These are phyloP conservation scores for Coryphaenoides rupestris DNA, from an alignment of 2,113 vertebrate species.

Conservation along the genomic window DNA sequence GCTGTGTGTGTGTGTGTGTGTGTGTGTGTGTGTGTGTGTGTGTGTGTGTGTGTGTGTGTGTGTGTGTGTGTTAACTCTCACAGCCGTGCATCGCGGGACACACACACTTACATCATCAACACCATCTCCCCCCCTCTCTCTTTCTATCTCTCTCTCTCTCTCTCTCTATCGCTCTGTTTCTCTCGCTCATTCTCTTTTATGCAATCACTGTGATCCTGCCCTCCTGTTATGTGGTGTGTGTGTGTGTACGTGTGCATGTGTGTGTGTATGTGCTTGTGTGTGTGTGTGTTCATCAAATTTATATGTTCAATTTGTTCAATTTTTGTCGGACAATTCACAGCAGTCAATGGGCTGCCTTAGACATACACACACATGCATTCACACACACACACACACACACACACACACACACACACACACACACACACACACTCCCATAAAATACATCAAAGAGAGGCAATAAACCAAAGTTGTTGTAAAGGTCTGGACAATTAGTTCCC, in stretches of 20 bases:
- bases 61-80: conserved; percentile 28
- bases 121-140: background rate
- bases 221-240: background rate
- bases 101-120: background rate
- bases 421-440: background rate
- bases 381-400: conserved; percentile 12
- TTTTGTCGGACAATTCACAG: too few relatives aligned
- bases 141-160: conserved; percentile 21
- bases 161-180: background rate
- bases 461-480: conserved; percentile 1
- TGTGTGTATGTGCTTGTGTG: background rate
- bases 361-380: conserved; percentile 4
- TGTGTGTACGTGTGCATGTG: background rate
- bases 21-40: too few relatives aligned
- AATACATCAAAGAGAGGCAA: background rate
- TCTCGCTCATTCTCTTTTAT: background rate
- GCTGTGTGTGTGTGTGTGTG: too few relatives aligned
- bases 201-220: too few relatives aligned
- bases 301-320: background rate
- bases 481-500: conserved; percentile 25
- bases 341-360: background rate
- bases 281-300: background rate
- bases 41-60: too few relatives aligned
- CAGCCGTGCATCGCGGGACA: background rate
- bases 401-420: conserved; percentile 14